A percentile compares a stretch with the other conserved stretches of the same genome.
These are phyloP conservation scores for Callyntrura sp. DNA, from an alignment of 2,888 invertebrate genomes.

Conservation along the genomic window DNA sequence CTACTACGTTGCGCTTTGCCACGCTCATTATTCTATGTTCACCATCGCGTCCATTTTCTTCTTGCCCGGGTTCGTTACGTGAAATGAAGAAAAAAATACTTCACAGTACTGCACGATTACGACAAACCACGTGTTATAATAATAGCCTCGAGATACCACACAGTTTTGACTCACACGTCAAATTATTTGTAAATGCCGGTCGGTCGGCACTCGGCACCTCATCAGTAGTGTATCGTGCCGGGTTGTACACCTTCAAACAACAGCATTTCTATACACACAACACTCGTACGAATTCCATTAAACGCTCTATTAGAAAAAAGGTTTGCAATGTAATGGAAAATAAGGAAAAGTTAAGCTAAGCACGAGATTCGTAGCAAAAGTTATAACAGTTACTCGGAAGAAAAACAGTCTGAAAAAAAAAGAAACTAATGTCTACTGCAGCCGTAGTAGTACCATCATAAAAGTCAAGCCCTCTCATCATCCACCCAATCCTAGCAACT, in stretches of 20 bases:
- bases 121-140: slow-evolving; percentile 56
- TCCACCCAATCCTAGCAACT: slow-evolving; percentile 32
- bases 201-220: not conserved
- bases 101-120: not conserved
- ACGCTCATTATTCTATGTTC: slow-evolving; percentile 47
- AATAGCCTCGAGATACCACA: slow-evolving; percentile 18
- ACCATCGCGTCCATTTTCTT: slow-evolving; percentile 40
- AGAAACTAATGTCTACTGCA: slow-evolving; percentile 25
- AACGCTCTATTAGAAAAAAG: not conserved
- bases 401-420: not conserved
- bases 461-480: slow-evolving; percentile 55
- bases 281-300: not conserved
- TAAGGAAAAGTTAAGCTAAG: slow-evolving; percentile 25
- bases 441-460: not conserved
- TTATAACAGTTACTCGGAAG: not conserved
- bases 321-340: not conserved
- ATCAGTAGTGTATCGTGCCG: slow-evolving; percentile 3
- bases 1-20: slow-evolving; percentile 1
- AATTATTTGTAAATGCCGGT: slow-evolving; percentile 38
- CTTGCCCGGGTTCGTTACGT: not conserved
- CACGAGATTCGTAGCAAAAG: not conserved
- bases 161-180: slow-evolving; percentile 31
- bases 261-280: not conserved
- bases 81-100: slow-evolving; percentile 8
- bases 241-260: not conserved